Evolutionary conservation across 2,888 invertebrate genomes (phyloP), one percentile per base, ranked within the genome.

Genomic region (Microplitis manilae): DNA sequence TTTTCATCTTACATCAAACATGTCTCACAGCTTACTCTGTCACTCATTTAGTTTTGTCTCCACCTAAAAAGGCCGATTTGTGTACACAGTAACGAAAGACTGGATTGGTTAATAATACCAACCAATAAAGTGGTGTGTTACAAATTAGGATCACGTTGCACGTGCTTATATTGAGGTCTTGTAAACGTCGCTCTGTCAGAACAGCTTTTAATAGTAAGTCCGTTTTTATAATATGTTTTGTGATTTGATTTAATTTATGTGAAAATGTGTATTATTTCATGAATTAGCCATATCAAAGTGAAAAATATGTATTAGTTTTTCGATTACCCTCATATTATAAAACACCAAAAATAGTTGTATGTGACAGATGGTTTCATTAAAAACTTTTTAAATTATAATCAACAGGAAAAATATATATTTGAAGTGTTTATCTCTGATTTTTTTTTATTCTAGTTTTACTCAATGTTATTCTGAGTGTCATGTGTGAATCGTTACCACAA

Each of bases 161-260:
- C 91, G 91, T 91, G 94, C 94, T 95, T 95, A 95, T 94, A 95
- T 94, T 93, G 92, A 92, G 92, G 91, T 91, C 90, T 90, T 90
- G 91, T 92, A 91, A 92, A 93, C 92, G 93, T 93, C 93, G 92
- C 93, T 93, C 94, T 94, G 94, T 95, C 96, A 97, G 96, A 96
- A 96, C 96, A 96, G 96, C 96, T 96, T 95, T 50, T 50, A 50
- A 50, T 13, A 50, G 50, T 50, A 50, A 50, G 50, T 50, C 50
- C 50, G 5, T 50, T 8, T 8, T 13, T 50, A 50, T 50, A 50
- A 13, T 1, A 50, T 50, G 13, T 50, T 50, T 50, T 8, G 50
- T 50, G 50, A 50, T 50, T 50, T 50, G 8, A 50, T 50, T 50
- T 50, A 8, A 50, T 30, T 30, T 30, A 50, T 50, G 50, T 50